Evolutionary conservation across 2,888 invertebrate species (phyloP).

Genomic region (Cerastoderma edule): DNA sequence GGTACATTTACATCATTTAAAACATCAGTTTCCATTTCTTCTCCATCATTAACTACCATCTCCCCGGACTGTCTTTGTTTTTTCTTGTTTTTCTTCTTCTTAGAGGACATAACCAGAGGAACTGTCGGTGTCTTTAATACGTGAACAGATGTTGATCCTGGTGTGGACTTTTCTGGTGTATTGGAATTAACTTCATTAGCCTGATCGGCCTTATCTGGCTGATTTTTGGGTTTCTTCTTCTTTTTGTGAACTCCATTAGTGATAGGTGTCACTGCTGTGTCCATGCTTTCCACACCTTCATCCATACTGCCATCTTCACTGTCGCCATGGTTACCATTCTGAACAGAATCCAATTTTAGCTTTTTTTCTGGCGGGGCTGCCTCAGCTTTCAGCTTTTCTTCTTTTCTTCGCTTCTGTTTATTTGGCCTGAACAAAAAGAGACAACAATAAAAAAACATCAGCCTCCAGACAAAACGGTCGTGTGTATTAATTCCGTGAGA

Average conservation of each 20-base stretch:
- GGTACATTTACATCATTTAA: background rate
- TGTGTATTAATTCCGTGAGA: too few species aligned
- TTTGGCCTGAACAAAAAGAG: slow-evolving; percentile 21
- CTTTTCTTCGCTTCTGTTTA: slow-evolving; percentile 10
- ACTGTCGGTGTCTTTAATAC: background rate
- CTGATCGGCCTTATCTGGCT: background rate
- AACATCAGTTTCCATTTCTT: background rate
- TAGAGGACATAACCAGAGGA: background rate
- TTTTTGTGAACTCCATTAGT: background rate
- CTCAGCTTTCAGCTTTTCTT: slow-evolving; percentile 4
- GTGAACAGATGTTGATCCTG: too few species aligned
- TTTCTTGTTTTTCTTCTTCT: slow-evolving; percentile 10
- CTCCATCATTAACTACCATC: background rate
- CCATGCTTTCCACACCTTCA: background rate
- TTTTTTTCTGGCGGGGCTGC: background rate
- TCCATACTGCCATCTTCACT: background rate
- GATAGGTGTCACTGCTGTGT: background rate
- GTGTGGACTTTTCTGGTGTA: background rate
- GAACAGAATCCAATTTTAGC: background rate
- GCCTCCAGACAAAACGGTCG: too few species aligned
- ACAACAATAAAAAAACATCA: too few species aligned
- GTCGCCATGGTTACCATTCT: background rate
- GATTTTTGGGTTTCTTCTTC: background rate
- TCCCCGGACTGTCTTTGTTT: background rate
- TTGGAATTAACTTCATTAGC: background rate